Evolutionary conservation across 2,888 invertebrate species (phyloP), one percentile per base, ranked within the genome.

Genomic region (Dynastes tityus): DNA sequence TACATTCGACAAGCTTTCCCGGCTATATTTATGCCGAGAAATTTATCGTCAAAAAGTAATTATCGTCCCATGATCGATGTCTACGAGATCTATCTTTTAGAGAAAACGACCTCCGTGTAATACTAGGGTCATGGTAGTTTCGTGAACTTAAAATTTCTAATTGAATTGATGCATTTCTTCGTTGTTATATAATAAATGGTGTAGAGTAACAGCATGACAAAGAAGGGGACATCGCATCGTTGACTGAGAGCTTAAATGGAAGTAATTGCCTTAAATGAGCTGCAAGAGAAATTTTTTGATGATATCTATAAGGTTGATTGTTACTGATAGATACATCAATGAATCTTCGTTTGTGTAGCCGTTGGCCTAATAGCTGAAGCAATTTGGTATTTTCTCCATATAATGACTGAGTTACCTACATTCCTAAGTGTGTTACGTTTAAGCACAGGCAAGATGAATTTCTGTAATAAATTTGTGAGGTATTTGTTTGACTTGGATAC

Each of bases 31-130:
- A 58, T 63, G 37, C 29, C 3, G 29, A 45, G 49, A 16, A 74
- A 74, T 74, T 74, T 74, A 74, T 63, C 49, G 61, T 74, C 73
- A 63, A 74, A 74, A 45, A 49, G 45, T 61, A 61, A 74, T 74
- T 74, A 63, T 63, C 63, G 49, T 74, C 49, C 27, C 13, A 45
- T 63, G 73, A 63, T 61, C 61, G 73, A 74, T 63, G 73, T 49
- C 55, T 71, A 71, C 55, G 16, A 55, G 70, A 73, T 49, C 49
- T 51, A 51, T 29, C 71, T 71, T n/a, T 58, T 55, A 22, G 55
- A 32, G 29, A 32, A 22, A 9, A 67, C 22, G 65, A 45, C 45
- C 65, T 45, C 65, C 45, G 8, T 22, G 65, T 22, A 45, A 45
- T 45, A 40, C 65, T n/a, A 68, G 51, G 68, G 68, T 40, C 51